Evolutionary conservation across 2,113 vertebrate species (phyloP).

Genomic region (Alligator mississippiensis): DNA sequence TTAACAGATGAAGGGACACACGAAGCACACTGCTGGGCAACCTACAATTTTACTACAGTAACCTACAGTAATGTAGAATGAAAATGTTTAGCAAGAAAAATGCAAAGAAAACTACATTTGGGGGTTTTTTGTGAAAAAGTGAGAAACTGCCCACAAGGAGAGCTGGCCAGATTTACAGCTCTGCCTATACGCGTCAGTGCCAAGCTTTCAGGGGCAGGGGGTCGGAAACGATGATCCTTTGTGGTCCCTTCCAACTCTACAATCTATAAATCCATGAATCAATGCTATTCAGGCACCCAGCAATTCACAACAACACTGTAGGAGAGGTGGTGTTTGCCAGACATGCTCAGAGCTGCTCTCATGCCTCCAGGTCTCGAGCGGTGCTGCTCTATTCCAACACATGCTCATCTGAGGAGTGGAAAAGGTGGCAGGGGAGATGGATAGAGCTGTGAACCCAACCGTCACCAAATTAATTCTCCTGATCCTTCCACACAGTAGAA

Average conservation of each 20-base stretch:
- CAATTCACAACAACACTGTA: no score
- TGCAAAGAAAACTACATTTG: rapidly evolving
- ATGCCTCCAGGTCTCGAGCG: neutral
- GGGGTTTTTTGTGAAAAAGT: neutral
- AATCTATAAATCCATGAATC: no score
- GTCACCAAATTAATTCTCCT: no score
- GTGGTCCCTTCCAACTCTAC: no score
- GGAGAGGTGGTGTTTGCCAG: neutral
- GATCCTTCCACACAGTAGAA: no score
- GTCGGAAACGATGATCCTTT: no score
- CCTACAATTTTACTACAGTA: neutral
- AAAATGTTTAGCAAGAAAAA: slow-evolving; percentile 31
- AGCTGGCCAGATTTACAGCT: neutral
- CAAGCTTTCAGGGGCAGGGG: no score
- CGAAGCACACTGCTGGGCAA: neutral
- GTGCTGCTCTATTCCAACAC: neutral
- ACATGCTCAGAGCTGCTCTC: slow-evolving; percentile 1
- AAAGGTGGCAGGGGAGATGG: no score
- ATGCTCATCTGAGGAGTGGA: no score
- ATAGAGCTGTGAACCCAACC: no score
- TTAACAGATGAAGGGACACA: slow-evolving; percentile 11
- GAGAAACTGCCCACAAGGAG: rapidly evolving
- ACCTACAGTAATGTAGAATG: neutral
- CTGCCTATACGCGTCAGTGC: neutral
- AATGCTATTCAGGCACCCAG: no score